Base-by-base conservation (phyloP, 2,797 vertebrate genomes). In the Danionella dracula region DNA sequence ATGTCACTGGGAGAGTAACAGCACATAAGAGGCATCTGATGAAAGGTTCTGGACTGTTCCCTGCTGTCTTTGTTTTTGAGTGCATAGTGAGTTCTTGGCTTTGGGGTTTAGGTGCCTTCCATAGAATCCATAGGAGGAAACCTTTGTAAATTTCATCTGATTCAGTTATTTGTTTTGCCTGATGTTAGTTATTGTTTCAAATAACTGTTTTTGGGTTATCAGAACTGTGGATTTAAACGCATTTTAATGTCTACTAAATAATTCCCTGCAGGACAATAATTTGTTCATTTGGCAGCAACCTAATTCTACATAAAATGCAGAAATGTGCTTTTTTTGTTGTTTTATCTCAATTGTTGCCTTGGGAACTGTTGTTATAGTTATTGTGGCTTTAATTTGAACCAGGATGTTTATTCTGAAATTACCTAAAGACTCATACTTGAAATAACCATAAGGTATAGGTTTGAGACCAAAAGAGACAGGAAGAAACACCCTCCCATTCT, bases 1-100 rank as follows among this genome's bases (percentile, higher is more conserved):
- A 2, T 19, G 11, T 21, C 46, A 60, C 16, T 1, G 6, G 19
- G 40, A 40, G 53, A 66, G 66, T 29, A 40, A 21, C n/a, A 9
- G 8, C 40, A 53, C 38, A 70, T 70, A 37, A 56, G 21, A 58
- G 61, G 53, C 41, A 19, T 64, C 59, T 61, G 62, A 65, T 70
- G 61, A 70, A 70, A 74, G 66, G 50, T 46, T 55, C 19, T 50
- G 66, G 51, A 67, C 46, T 1, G 7, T 8, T 16, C 16, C 31
- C 20, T 17, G 8, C 46, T 55, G 12, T 37, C 45, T 64, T 57
- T 50, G 40, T 35, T 34, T 27, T 51, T 19, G 60, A 70, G 68
- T 48, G 42, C 42, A 49, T 42, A 29, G 44, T 10, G 59, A 16
- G 42, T 35, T 32, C 40, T 7, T 45, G 11, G 2, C 38, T 64